Evolutionary conservation across 2,797 vertebrate genomes (phyloP).

Genomic region (Danio aesculapii): DNA sequence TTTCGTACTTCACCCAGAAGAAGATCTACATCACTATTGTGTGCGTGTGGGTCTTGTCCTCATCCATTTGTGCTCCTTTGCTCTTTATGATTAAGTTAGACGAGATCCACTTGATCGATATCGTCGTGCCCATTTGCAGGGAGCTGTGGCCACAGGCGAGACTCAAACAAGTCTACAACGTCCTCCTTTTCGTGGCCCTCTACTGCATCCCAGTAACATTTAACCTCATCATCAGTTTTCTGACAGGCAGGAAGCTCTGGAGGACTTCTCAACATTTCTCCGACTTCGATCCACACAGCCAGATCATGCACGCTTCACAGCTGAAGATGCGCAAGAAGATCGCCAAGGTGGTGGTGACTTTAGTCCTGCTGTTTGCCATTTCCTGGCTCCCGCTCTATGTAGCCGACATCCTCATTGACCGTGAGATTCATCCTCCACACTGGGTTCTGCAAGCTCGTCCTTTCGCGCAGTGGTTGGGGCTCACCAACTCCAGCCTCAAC

Average conservation of each 20-base stretch:
- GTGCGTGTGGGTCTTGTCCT: constrained; percentile 87
- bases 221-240: constrained; percentile 89
- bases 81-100: constrained; percentile 87
- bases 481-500: constrained; percentile 94
- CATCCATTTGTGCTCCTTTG: constrained; percentile 87
- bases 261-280: constrained; percentile 75
- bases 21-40: constrained; percentile 84
- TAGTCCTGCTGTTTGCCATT: constrained; percentile 87
- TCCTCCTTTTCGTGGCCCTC: constrained; percentile 89
- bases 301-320: constrained; percentile 82
- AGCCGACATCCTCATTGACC: constrained; percentile 90
- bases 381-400: constrained; percentile 91
- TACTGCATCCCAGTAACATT: constrained; percentile 92
- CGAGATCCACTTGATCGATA: constrained; percentile 83
- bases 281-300: constrained; percentile 81
- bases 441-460: constrained; percentile 90
- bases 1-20: constrained; percentile 87
- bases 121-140: constrained; percentile 85
- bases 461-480: constrained; percentile 91
- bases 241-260: constrained; percentile 87
- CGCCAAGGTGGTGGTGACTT: constrained; percentile 90
- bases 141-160: constrained; percentile 89
- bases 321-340: constrained; percentile 90
- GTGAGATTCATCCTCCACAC: constrained; percentile 77
- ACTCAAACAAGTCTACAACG: constrained; percentile 90